phyloP scores from a whole-genome alignment of 1,140 invertebrate genomes.

The Drosophila bifasciata region DNA sequence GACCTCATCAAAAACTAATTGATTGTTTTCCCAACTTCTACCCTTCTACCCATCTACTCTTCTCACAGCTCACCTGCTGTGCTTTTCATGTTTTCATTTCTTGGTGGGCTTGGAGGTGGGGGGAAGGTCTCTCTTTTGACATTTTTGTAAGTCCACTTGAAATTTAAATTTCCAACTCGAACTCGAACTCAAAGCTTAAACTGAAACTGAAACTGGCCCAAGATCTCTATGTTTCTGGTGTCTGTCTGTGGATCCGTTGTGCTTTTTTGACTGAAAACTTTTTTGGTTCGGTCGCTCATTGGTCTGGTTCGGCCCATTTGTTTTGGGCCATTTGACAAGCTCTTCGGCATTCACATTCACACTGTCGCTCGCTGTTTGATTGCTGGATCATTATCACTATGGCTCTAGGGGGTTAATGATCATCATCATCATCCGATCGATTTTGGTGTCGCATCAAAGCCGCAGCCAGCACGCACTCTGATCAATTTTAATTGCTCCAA shows the following conservation, averaged over 20 bases:
- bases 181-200: no score
- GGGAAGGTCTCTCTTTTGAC: slow-evolving; percentile 20
- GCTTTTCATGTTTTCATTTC: slow-evolving; percentile 11
- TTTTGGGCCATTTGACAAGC: slow-evolving; percentile 71
- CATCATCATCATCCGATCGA: slow-evolving; percentile 31
- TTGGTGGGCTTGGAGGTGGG: background rate
- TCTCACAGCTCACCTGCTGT: slow-evolving; percentile 42
- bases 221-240: slow-evolving; percentile 3
- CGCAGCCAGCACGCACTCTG: slow-evolving; percentile 3
- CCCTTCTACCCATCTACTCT: background rate
- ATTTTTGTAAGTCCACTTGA: slow-evolving; percentile 45
- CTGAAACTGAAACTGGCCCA: slow-evolving; percentile 28
- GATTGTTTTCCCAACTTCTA: slow-evolving; percentile 13
- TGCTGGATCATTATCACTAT: slow-evolving; percentile 69
- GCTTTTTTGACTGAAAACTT: background rate
- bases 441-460: slow-evolving; percentile 47
- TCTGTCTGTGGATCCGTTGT: slow-evolving; percentile 9
- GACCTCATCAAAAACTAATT: slow-evolving; percentile 36
- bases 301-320: slow-evolving; percentile 59
- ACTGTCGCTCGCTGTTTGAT: slow-evolving; percentile 54
- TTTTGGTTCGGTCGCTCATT: slow-evolving; percentile 5
- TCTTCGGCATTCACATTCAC: slow-evolving; percentile 64
- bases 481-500: slow-evolving; percentile 67
- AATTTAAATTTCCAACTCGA: slow-evolving; percentile 46
- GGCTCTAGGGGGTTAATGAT: slow-evolving; percentile 43